These are phyloP conservation scores for Gryllus longicercus DNA, from an alignment of 2,888 invertebrate genomes.

Conservation along the genomic window DNA sequence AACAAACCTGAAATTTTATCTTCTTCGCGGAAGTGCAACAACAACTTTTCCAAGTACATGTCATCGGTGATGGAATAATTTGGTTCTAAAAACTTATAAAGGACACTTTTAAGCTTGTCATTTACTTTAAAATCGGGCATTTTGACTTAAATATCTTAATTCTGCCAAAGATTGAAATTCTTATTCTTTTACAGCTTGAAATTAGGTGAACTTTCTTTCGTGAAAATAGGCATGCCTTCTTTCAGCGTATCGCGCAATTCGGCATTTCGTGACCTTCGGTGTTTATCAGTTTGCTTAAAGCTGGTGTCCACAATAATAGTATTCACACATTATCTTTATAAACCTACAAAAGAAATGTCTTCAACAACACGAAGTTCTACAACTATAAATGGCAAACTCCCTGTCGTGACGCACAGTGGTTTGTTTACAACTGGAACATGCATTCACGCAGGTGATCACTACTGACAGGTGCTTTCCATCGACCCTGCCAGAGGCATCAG, in stretches of 20 bases:
- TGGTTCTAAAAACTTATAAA: constrained; percentile 57
- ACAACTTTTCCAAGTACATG: constrained; percentile 62
- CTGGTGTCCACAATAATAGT: too few relatives aligned
- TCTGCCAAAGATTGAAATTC: background rate
- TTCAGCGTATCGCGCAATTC: background rate
- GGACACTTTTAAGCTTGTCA: constrained; percentile 56
- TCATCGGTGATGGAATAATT: constrained; percentile 59
- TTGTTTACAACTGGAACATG: constrained; percentile 11
- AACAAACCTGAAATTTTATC: constrained; percentile 36
- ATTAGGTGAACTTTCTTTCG: background rate
- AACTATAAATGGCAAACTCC: too few relatives aligned
- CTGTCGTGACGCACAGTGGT: background rate
- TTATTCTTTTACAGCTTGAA: background rate
- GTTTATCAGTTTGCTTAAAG: background rate
- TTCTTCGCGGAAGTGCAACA: constrained; percentile 55
- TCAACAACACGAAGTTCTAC: too few relatives aligned
- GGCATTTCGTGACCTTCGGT: background rate
- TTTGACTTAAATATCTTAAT: background rate
- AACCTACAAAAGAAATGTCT: too few relatives aligned
- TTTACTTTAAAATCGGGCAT: constrained; percentile 40
- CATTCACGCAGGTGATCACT: background rate
- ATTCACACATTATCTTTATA: too few relatives aligned
- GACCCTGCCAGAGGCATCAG: background rate
- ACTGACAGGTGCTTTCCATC: constrained; percentile 4
- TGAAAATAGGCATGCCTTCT: background rate